phyloP scores from a whole-genome alignment of 1,140 invertebrate genomes.

The Brachionus paranguensis region DNA sequence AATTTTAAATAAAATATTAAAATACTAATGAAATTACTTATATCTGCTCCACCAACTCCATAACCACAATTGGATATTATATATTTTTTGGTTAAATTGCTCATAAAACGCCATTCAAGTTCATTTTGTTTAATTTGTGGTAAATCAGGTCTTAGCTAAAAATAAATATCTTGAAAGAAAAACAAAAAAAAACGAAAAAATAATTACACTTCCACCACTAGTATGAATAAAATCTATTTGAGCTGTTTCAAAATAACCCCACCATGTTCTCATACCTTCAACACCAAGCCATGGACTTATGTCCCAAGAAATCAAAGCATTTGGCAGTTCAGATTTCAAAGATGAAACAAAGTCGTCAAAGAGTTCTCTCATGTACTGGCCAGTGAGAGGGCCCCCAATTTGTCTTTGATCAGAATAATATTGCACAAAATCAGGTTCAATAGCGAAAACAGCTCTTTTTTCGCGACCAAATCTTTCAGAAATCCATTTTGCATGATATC shows the following conservation, averaged over 20 bases:
- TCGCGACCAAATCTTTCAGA: background rate
- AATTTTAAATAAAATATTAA: background rate
- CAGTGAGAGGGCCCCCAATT: background rate
- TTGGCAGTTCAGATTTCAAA: constrained; percentile 8
- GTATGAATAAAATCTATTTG: constrained; percentile 23
- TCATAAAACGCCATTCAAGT: constrained; percentile 11
- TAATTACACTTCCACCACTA: constrained; percentile 22
- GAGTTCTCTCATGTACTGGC: background rate
- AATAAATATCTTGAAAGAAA: background rate
- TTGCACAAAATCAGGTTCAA: constrained; percentile 21
- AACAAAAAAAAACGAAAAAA: background rate
- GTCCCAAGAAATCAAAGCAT: constrained; percentile 35
- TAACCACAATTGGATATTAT: constrained; percentile 34
- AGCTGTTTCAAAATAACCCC: constrained; percentile 6
- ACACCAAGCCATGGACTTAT: constrained; percentile 14
- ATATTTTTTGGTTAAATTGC: constrained; percentile 12
- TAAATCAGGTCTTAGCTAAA: constrained; percentile 9
- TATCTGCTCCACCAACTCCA: background rate
- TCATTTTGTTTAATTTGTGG: background rate
- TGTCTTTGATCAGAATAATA: constrained; percentile 16
- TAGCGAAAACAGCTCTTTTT: background rate
- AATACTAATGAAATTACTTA: background rate
- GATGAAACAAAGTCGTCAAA: background rate
- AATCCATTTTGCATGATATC: constrained; percentile 14
- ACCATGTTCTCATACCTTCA: constrained; percentile 7